Base-by-base conservation (phyloP, 2,888 invertebrate species). In the Villa cingulata region DNA sequence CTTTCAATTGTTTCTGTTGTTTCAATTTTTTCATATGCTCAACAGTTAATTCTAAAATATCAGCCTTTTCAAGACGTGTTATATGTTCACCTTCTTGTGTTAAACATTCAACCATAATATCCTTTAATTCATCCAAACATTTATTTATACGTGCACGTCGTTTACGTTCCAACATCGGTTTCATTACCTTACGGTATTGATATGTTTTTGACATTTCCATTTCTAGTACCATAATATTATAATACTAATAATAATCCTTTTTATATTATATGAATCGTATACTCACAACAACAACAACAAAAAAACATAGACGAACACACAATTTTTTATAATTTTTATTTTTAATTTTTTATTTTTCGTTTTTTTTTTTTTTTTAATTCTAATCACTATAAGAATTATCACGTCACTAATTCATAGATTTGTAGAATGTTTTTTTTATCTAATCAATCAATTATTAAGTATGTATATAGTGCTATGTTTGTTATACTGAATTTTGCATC, bases 101-200 rank as follows among this genome's bases (percentile, higher is more conserved):
- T 17, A 67, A 54, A 37, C 68, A 67, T 58, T 68, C 68, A 38
- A 89, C 88, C 86, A 90, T 87, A 60, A 90, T 73, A 70, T 90
- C 89, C 70, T 89, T 90, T 53, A 90, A 76, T 64, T 90, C 89
- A 68, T 90, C 89, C 61, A 90, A 74, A 72, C 90, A 89, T 60
- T 86, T 83, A 70, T 90, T 90, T 74, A 90, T 90, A 66, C 90
- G 77, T 54, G 90, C 90, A 58, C 90, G 78, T 51, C 89, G 78
- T 66, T 89, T 88, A 59, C 89, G 77, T 73, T 90, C 90, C 59
- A 90, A 73, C 87, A 90, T 87, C 61, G 89, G 90, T 69, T 90
- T 90, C 88, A 89, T 89, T 64, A 90, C 88, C 81, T 89, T 90
- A 71, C 90, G 80, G 71, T 90, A 90, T 70, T 90, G 89, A 72